These are phyloP conservation scores for Zaprionus obscuricornis DNA, from an alignment of 2,888 invertebrate species.

Conservation along the genomic window DNA sequence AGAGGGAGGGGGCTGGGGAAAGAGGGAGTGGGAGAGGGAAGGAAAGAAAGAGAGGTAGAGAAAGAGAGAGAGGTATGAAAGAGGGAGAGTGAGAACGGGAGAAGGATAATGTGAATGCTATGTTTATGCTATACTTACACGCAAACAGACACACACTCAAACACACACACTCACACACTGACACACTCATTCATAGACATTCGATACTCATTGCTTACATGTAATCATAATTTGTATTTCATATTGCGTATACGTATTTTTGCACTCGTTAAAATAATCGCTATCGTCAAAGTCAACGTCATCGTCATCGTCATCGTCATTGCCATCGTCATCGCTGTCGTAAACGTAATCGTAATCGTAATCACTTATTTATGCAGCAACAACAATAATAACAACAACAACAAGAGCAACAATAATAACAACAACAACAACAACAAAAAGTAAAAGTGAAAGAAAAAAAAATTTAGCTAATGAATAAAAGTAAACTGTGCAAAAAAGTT, in stretches of 20 bases:
- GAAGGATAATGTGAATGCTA: too few species aligned
- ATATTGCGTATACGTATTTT: conserved; percentile 19
- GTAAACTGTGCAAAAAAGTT: conserved; percentile 65
- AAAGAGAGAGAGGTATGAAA: too few species aligned
- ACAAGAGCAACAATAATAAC: too few species aligned
- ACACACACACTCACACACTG: not conserved
- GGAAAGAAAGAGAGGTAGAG: too few species aligned
- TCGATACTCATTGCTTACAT: conserved; percentile 30
- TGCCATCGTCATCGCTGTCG: conserved; percentile 24
- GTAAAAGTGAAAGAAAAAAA: conserved; percentile 7
- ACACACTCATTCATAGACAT: conserved; percentile 10
- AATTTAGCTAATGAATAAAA: conserved; percentile 77
- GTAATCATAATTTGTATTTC: conserved; percentile 40
- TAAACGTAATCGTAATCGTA: conserved; percentile 59
- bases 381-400: too few species aligned
- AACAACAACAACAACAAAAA: too few species aligned
- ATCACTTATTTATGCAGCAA: conserved; percentile 74
- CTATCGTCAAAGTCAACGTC: conserved; percentile 11
- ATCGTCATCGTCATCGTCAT: conserved; percentile 25
- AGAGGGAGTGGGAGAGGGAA: too few species aligned
- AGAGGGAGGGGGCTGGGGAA: too few species aligned
- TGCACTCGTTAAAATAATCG: conserved; percentile 5
- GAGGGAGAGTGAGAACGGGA: too few species aligned
- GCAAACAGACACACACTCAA: conserved; percentile 6
- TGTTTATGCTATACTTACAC: too few species aligned